Evolutionary conservation across 2,797 vertebrate genomes (phyloP).

Genomic region (Catostomus latipinnis): DNA sequence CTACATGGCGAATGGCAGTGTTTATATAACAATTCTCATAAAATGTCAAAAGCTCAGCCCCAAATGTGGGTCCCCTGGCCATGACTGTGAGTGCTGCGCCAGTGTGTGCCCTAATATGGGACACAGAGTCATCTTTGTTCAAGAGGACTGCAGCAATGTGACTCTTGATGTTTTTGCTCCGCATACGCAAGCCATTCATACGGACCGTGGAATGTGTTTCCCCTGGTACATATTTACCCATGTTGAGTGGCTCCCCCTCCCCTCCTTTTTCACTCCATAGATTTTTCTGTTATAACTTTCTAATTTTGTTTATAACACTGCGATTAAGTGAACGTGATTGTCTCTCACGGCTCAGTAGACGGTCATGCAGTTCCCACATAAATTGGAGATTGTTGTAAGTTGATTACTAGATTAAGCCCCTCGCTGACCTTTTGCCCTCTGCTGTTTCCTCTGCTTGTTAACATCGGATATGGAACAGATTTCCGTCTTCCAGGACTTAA

Average conservation of each 20-base stretch:
- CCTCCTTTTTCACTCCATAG: constrained; percentile 32
- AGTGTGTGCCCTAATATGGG: constrained; percentile 25
- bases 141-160: constrained; percentile 53
- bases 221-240: constrained; percentile 52
- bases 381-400: constrained; percentile 54
- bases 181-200: constrained; percentile 55
- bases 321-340: constrained; percentile 59
- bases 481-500: constrained; percentile 14
- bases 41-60: constrained; percentile 56
- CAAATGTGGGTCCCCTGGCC: constrained; percentile 55
- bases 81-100: constrained; percentile 39
- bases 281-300: constrained; percentile 53
- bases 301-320: constrained; percentile 61
- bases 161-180: constrained; percentile 47
- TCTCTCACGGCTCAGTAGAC: constrained; percentile 35
- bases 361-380: constrained; percentile 53
- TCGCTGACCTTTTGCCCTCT: constrained; percentile 47
- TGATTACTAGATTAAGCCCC: constrained; percentile 56
- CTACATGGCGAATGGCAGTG: constrained; percentile 41
- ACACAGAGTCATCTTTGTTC: constrained; percentile 66
- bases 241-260: constrained; percentile 1
- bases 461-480: constrained; percentile 34
- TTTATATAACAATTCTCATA: constrained; percentile 57
- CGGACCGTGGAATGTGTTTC: constrained; percentile 49
- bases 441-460: constrained; percentile 53